phyloP scores from a whole-genome alignment of 1,140 invertebrate species.

The Drosophila malerkotliana region DNA sequence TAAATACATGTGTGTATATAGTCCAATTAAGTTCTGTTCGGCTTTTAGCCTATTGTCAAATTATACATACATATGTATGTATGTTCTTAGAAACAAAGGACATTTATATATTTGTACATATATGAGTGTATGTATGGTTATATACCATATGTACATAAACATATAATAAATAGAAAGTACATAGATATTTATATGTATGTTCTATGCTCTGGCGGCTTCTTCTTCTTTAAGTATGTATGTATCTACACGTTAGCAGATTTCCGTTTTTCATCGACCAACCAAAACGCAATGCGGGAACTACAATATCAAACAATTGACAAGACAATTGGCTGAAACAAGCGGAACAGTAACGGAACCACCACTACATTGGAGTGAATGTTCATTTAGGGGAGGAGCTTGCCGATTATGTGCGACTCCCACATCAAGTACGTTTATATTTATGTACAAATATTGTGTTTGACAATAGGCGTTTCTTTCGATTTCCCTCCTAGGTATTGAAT shows the following conservation, averaged over 20 bases:
- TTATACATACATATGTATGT: no score
- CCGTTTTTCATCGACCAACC: conserved; percentile 48
- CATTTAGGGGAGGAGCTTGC: conserved; percentile 60
- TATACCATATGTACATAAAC: no score
- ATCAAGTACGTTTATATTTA: background rate
- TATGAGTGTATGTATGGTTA: no score
- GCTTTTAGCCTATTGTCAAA: no score
- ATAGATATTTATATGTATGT: background rate
- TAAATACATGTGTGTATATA: no score
- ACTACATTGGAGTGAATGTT: conserved; percentile 14
- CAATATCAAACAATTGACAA: conserved; percentile 70
- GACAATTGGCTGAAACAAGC: conserved; percentile 72
- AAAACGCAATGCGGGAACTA: conserved; percentile 48
- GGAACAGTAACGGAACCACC: conserved; percentile 66
- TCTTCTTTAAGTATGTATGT: background rate
- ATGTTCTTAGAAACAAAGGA: no score
- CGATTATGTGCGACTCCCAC: background rate
- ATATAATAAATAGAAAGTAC: no score
- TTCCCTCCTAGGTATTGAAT: conserved; percentile 51
- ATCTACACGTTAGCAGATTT: conserved; percentile 11
- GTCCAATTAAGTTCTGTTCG: no score
- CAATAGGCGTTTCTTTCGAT: conserved; percentile 49
- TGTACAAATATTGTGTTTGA: conserved; percentile 46
- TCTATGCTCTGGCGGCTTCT: background rate
- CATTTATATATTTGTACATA: no score